Percentiles rank a stretch among this genome's conserved stretches.
Evolutionary conservation across 92 coral and sea anemone species (phyloP).

Genomic region (Heliopora coerulea): DNA sequence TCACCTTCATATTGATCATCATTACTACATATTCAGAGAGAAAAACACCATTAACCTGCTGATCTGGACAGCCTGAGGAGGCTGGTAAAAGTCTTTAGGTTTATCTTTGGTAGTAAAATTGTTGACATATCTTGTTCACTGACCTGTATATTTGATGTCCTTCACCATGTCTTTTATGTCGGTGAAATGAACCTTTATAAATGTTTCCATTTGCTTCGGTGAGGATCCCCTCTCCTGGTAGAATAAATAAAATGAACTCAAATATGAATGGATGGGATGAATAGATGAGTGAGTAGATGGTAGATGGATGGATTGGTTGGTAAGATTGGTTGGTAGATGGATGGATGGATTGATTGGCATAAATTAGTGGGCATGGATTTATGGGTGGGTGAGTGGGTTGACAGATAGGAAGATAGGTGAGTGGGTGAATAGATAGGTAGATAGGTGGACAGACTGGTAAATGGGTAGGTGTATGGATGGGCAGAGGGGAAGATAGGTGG

Average conservation of each 20-base stretch:
- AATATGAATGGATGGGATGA: not conserved
- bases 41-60: not conserved
- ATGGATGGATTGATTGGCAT: not conserved
- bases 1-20: slow-evolving; percentile 93
- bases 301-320: not conserved
- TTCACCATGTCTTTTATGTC: slow-evolving; percentile 84
- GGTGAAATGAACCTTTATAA: slow-evolving; percentile 95
- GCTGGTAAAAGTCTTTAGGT: too few species aligned
- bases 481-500: too few species aligned
- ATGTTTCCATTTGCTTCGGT: slow-evolving; percentile 58
- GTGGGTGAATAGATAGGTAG: not conserved
- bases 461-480: too few species aligned
- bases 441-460: not conserved
- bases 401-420: not conserved
- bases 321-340: not conserved
- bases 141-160: slow-evolving; percentile 74
- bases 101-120: too few species aligned
- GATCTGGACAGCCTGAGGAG: too few species aligned
- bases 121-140: too few species aligned
- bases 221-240: slow-evolving; percentile 75
- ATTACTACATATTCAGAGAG: slow-evolving; percentile 51
- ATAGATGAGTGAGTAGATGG: not conserved
- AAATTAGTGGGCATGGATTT: not conserved
- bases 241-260: not conserved
- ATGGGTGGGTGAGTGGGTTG: not conserved